Conservation (phyloP, 64 coral and sea anemone species). For the Montipora capricornis region DNA sequence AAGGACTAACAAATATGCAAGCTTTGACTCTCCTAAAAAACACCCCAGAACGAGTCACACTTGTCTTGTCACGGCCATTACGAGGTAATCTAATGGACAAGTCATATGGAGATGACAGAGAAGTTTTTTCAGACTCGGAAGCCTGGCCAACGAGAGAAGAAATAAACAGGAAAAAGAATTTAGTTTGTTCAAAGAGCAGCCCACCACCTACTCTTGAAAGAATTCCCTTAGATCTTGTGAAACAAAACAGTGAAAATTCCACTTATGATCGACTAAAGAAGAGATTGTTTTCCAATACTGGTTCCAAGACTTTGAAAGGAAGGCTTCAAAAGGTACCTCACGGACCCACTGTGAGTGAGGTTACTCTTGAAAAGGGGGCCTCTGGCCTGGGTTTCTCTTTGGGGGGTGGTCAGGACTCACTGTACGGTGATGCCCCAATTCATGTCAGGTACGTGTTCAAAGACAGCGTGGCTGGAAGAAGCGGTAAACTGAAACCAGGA, state of each 20-base stretch:
- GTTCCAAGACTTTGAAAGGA: conserved; percentile 70
- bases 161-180: conserved; percentile 72
- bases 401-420: conserved; percentile 88
- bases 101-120: not conserved
- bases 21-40: conserved; percentile 81
- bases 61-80: conserved; percentile 78
- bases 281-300: conserved; percentile 75
- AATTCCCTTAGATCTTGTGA: conserved; percentile 57
- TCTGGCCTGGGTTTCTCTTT: conserved; percentile 95
- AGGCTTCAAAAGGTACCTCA: conserved; percentile 61
- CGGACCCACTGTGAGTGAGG: conserved; percentile 64
- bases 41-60: conserved; percentile 69
- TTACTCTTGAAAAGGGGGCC: conserved; percentile 79
- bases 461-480: conserved; percentile 73
- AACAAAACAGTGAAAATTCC: conserved; percentile 44
- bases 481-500: conserved; percentile 70
- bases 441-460: conserved; percentile 92
- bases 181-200: conserved; percentile 29
- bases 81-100: conserved; percentile 2
- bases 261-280: conserved; percentile 88
- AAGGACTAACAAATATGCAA: conserved; percentile 82
- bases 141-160: conserved; percentile 91
- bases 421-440: conserved; percentile 96
- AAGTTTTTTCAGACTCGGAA: conserved; percentile 5
- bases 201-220: conserved; percentile 52